Conservation (phyloP, 1,140 invertebrate genomes). For the Nomia melanderi region DNA sequence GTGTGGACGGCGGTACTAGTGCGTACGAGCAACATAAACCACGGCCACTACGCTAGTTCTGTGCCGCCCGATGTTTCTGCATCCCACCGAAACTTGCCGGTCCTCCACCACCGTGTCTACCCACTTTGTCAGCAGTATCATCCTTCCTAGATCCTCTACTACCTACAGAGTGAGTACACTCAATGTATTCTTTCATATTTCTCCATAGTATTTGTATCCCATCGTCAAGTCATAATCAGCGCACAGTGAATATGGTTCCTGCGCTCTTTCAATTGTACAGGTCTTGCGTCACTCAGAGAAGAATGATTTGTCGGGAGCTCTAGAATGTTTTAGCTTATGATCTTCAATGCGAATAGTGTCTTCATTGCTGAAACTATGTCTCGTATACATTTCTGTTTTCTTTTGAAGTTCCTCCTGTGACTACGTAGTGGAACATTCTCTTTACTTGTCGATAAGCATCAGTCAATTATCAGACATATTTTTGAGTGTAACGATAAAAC, state of each 20-base stretch:
- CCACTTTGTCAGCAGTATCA: conserved; percentile 56
- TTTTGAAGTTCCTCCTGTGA: not conserved
- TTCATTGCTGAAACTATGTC: not conserved
- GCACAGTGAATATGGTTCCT: not conserved
- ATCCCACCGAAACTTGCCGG: conserved; percentile 58
- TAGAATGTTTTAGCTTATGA: not conserved
- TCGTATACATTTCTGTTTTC: not conserved
- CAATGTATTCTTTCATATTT: not conserved
- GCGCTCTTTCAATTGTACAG: not conserved
- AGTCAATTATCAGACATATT: too few relatives aligned
- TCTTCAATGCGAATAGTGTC: not conserved
- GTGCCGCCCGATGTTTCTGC: conserved; percentile 67
- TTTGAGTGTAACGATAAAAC: too few relatives aligned
- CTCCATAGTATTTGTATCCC: not conserved
- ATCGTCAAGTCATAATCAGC: not conserved
- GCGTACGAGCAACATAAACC: conserved; percentile 47
- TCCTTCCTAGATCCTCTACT: conserved; percentile 64
- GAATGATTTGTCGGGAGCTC: not conserved
- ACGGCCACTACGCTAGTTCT: conserved; percentile 41
- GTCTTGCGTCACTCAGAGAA: not conserved
- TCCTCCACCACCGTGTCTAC: conserved; percentile 58
- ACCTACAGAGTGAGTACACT: conserved; percentile 59
- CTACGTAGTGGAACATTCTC: not conserved
- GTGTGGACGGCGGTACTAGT: conserved; percentile 49
- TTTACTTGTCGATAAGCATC: too few relatives aligned